Conservation (phyloP, 2,888 invertebrate genomes). For the Drosophila mimetica region DNA sequence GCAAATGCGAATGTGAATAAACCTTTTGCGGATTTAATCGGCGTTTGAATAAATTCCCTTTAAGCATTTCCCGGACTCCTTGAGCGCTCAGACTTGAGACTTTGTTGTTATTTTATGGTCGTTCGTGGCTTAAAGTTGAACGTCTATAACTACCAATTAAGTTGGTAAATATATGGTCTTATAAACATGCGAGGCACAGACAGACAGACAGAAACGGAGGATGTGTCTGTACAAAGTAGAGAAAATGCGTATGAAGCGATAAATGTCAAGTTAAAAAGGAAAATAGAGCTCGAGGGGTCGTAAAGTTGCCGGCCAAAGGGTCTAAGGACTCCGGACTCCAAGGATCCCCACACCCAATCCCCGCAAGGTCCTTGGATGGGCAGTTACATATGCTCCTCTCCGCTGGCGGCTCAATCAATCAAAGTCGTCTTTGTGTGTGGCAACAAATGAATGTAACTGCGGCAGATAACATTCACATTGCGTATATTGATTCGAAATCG, state of each 20-base stretch:
- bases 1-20: not conserved
- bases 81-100: constrained; percentile 2
- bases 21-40: constrained; percentile 1
- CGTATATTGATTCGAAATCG: constrained; percentile 40
- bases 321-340: not conserved
- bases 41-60: constrained; percentile 6
- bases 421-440: constrained; percentile 59
- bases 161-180: constrained; percentile 67
- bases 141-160: constrained; percentile 76
- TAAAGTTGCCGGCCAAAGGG: constrained; percentile 18
- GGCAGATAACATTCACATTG: constrained; percentile 59
- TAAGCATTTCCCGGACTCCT: not conserved
- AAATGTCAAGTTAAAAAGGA: constrained; percentile 74
- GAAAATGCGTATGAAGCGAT: constrained; percentile 72
- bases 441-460: constrained; percentile 37
- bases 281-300: constrained; percentile 28
- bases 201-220: not conserved
- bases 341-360: not conserved
- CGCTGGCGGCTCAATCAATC: constrained; percentile 63
- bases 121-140: constrained; percentile 41
- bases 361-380: constrained; percentile 10
- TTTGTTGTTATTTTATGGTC: not conserved
- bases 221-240: constrained; percentile 3
- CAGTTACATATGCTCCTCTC: constrained; percentile 20
- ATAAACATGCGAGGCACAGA: constrained; percentile 57